Conservation (phyloP, 2,113 vertebrate genomes). For the Pongo pygmaeus region DNA sequence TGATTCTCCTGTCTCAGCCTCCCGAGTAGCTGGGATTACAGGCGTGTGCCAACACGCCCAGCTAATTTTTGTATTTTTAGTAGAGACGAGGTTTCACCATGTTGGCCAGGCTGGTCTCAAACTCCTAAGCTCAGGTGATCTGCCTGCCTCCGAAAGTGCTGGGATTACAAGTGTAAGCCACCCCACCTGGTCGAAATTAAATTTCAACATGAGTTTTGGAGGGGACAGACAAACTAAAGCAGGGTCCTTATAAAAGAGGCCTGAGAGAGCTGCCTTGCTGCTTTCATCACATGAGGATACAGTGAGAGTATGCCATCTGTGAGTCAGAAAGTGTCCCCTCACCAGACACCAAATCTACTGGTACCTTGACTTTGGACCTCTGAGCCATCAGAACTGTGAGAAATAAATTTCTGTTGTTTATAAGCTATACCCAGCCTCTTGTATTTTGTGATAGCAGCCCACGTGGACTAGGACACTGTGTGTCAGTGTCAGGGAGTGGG, state of each 20-base stretch:
- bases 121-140: too few relatives aligned
- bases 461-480: not conserved
- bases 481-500: not conserved
- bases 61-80: too few relatives aligned
- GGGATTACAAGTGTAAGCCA: too few relatives aligned
- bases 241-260: not conserved
- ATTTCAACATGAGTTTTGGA: not conserved
- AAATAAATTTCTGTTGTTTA: not conserved
- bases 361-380: not conserved
- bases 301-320: not conserved
- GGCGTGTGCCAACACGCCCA: too few relatives aligned
- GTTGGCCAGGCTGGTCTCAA: too few relatives aligned
- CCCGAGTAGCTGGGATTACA: too few relatives aligned
- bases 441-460: not conserved
- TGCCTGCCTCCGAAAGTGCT: too few relatives aligned
- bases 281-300: not conserved
- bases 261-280: not conserved
- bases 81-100: too few relatives aligned
- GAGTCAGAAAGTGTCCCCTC: too few relatives aligned
- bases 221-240: not conserved
- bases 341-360: not conserved
- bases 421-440: not conserved
- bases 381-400: not conserved
- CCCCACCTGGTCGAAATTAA: not conserved
- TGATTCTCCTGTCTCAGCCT: too few relatives aligned